phyloP scores from a whole-genome alignment of 1,140 invertebrate species.

The Drosophila nikananu region DNA sequence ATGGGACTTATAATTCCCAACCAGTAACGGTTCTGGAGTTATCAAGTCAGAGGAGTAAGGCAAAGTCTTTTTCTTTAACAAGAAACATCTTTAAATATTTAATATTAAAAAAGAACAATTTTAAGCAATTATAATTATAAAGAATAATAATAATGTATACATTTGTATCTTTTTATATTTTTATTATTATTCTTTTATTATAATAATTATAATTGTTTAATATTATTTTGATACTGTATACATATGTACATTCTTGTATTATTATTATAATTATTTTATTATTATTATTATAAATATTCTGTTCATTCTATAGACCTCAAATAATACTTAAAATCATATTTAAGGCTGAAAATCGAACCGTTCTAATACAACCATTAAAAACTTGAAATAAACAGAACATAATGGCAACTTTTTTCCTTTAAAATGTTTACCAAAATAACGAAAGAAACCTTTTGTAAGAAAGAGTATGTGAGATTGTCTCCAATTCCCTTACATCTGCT shows the following conservation, averaged over 20 bases:
- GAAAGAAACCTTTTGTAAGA: background rate
- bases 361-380: too few species aligned
- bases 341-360: background rate
- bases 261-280: too few species aligned
- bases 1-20: background rate
- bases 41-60: background rate
- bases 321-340: background rate
- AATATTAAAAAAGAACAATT: too few species aligned
- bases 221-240: too few species aligned
- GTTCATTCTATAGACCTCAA: fast-evolving
- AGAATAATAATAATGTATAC: too few species aligned
- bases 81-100: too few species aligned
- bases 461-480: background rate
- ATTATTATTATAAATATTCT: background rate
- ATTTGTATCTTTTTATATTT: too few species aligned
- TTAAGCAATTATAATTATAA: too few species aligned
- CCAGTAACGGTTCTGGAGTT: background rate
- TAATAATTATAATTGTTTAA: too few species aligned
- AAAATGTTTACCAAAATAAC: background rate
- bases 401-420: background rate
- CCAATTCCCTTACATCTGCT: background rate
- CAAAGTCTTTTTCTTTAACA: too few species aligned
- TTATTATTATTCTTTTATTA: too few species aligned
- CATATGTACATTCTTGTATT: too few species aligned
- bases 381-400: background rate